Evolutionary conservation across 1,140 invertebrate species (phyloP).

Genomic region (Heliothis subflexa): DNA sequence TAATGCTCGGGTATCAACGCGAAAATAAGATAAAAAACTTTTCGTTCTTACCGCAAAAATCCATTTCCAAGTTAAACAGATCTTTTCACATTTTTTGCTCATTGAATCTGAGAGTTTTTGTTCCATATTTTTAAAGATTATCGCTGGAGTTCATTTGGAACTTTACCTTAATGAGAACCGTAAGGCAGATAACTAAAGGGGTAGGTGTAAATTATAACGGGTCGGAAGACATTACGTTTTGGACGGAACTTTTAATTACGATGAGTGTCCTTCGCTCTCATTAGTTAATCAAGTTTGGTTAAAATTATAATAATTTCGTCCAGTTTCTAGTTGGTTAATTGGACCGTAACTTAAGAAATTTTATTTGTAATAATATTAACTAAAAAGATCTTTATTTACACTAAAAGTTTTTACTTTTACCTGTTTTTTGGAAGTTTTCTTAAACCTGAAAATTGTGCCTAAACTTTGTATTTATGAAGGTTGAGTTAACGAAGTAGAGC

Average conservation of each 20-base stretch:
- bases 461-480: slow-evolving; percentile 13
- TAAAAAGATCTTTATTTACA: no score
- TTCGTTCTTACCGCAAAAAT: slow-evolving; percentile 68
- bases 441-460: not conserved
- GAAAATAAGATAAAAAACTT: slow-evolving; percentile 68
- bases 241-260: slow-evolving; percentile 41
- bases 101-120: slow-evolving; percentile 61
- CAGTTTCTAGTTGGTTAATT: not conserved
- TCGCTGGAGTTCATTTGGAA: slow-evolving; percentile 44
- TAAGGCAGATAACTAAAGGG: slow-evolving; percentile 33
- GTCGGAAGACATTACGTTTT: slow-evolving; percentile 24
- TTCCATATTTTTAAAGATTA: slow-evolving; percentile 62
- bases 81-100: slow-evolving; percentile 67
- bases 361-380: no score
- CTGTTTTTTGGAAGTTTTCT: not conserved
- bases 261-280: slow-evolving; percentile 27
- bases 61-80: slow-evolving; percentile 77
- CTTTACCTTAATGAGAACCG: slow-evolving; percentile 48
- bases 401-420: no score
- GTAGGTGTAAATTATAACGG: slow-evolving; percentile 45
- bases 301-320: slow-evolving; percentile 20
- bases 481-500: not conserved
- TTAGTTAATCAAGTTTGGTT: slow-evolving; percentile 33
- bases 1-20: slow-evolving; percentile 65
- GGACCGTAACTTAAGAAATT: not conserved